phyloP scores from a whole-genome alignment of 2,888 invertebrate species.

The Andrena dorsata region DNA sequence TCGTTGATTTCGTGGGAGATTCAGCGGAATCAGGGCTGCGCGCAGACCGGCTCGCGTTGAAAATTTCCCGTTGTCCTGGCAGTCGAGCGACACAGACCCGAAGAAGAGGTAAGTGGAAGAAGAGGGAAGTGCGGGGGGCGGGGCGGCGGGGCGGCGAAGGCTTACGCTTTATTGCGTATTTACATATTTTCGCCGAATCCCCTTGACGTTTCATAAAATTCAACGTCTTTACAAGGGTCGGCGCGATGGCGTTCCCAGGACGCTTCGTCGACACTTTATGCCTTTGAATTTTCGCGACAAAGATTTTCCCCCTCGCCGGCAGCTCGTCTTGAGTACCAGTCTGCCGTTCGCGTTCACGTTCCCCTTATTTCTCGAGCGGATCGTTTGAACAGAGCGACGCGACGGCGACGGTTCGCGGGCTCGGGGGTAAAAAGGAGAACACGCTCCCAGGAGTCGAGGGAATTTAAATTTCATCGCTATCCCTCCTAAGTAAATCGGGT shows the following conservation, averaged over 20 bases:
- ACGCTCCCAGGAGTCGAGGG: constrained; percentile 1
- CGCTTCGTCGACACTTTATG: constrained; percentile 73
- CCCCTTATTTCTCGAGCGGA: constrained; percentile 23
- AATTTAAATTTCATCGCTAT: constrained; percentile 32
- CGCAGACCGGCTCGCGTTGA: neutral
- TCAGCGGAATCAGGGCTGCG: constrained; percentile 28
- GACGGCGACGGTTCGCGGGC: neutral
- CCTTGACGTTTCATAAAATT: constrained; percentile 75
- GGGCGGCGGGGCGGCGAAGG: constrained; percentile 36
- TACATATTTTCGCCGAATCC: constrained; percentile 75
- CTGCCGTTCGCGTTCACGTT: constrained; percentile 18
- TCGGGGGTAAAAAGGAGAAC: neutral
- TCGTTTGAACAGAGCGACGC: constrained; percentile 28
- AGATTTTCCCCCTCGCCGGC: constrained; percentile 49
- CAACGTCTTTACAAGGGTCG: constrained; percentile 74
- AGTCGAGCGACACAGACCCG: constrained; percentile 6
- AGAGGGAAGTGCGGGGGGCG: constrained; percentile 16
- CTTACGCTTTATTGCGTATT: constrained; percentile 76
- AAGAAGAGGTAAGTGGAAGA: neutral
- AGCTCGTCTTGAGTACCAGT: constrained; percentile 13
- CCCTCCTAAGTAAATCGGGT: neutral
- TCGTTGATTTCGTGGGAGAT: constrained; percentile 47
- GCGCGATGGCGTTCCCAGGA: constrained; percentile 56
- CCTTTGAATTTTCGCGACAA: constrained; percentile 71
- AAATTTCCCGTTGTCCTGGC: constrained; percentile 40